Conservation (phyloP, 2,888 invertebrate species). For the Drosophila birchii region DNA sequence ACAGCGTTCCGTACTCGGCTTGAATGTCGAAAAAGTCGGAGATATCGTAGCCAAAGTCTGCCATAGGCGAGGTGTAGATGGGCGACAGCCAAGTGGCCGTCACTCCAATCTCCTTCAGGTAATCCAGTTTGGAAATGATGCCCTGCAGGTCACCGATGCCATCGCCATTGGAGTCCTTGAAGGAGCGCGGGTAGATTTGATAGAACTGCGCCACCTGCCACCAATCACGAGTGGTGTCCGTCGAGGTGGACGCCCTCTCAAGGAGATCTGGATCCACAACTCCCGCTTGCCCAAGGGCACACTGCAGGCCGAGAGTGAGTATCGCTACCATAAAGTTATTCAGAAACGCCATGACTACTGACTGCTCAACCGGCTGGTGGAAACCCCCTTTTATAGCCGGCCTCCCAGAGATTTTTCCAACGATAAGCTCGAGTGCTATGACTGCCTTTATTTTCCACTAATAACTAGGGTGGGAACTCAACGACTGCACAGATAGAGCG, state of each 20-base stretch:
- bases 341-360: constrained; percentile 54
- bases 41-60: constrained; percentile 92
- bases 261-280: constrained; percentile 42
- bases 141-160: constrained; percentile 93
- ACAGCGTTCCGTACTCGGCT: constrained; percentile 88
- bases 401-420: constrained; percentile 29
- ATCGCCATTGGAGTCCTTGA: constrained; percentile 92
- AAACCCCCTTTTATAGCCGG: constrained; percentile 45
- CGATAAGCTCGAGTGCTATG: constrained; percentile 45
- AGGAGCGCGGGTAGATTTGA: constrained; percentile 94
- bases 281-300: constrained; percentile 27
- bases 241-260: constrained; percentile 41
- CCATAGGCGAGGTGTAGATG: constrained; percentile 90
- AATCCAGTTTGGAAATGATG: constrained; percentile 87
- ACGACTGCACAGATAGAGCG: constrained; percentile 55
- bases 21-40: constrained; percentile 89
- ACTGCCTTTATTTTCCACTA: constrained; percentile 47
- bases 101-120: constrained; percentile 88
- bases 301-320: constrained; percentile 28
- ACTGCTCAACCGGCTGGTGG: neutral
- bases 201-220: constrained; percentile 93
- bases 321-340: constrained; percentile 34
- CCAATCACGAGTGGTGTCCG: constrained; percentile 88
- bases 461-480: constrained; percentile 26
- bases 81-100: constrained; percentile 90